Evolutionary conservation across 2,113 vertebrate genomes (phyloP), one percentile per base, ranked within the genome.

Genomic region (Scomber japonicus): DNA sequence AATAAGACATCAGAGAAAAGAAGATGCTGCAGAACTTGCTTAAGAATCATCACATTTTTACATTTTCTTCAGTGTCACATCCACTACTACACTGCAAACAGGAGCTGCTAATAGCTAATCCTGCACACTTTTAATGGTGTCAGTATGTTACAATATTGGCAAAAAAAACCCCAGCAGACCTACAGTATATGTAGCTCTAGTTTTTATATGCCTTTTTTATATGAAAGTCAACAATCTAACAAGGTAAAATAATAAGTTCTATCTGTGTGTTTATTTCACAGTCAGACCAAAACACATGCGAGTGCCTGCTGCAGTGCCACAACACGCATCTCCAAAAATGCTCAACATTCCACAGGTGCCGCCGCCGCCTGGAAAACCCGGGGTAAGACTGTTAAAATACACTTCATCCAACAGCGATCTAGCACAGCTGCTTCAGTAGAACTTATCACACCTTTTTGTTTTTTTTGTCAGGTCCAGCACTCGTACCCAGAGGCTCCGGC

Each of bases 271-370:
- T 71, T 84, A 50, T 82, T 55, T 53, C 93, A 92, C 94, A 97
- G 96, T 95, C 92, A 95, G 95, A 96, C 96, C 96, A 91, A 97
- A 97, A 94, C 96, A 95, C 27, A 94, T 94, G 82, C 96, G 96
- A 93, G 94, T 95, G 94, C 95, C 95, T 86, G 95, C 95, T 93
- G 92, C 96, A 78, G 92, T 95, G 94, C 95, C 96, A 91, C 95
- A 94, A 16, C 96, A 95, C 86, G 93, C 95, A 80, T 93, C 95
- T 94, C 94, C 95, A 63, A 96, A 96, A 94, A 95, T 94, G 94
- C 94, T 96, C 91, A 95, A 96, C 96, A 97, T 97, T 98, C 96
- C 96, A 91, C 96, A 95, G 93, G 92, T 92, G 84, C 92, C 93
- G 85, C 92, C 93, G 85, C 93, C 95, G 92, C 96, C 96, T 93